Evolutionary conservation across 2,888 invertebrate genomes (phyloP), one percentile per base, ranked within the genome.

Genomic region (Linnaemya tessellans): DNA sequence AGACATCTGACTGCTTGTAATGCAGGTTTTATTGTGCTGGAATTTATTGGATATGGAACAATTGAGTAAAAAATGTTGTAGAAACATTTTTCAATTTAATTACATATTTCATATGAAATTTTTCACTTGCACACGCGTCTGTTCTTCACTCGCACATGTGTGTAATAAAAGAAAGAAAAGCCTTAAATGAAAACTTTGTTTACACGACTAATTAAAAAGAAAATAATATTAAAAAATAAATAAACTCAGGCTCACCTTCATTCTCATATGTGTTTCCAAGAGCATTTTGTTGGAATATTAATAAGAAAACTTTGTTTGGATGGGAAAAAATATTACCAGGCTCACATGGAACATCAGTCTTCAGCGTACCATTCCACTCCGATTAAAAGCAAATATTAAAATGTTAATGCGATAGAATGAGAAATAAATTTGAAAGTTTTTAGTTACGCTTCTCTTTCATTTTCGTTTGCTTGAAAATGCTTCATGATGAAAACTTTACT

Each of bases 41-140:
- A 75, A 60, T 75, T 75, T 75, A 68, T 81, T 81, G 62, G 54
- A 68, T n/a, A 54, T 62, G 10, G 35, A 67, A 74, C 18, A 67
- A 74, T 65, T 41, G 60, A 35, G 18, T 8, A 30, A 41, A 30
- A 67, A 54, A 54, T 9, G 22, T 1, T 30, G 62, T 46, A 20
- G 25, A 1, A 73, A 73, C 67, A 49, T 22, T 0, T n/a, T 67
- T 80, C 56, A 58, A 58, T 49, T 67, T 20, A 46, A 77, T 79
- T 62, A 43, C 20, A 41, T 5, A 7, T 20, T 67, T 67, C 51
- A 20, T 70, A 62, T 62, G 30, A 51, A 70, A 35, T 56, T 70
- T 65, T 35, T 13, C 1, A 46, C 46, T 4, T 20, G 30, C 15
- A 15, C 15, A 46, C 5, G n/a, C 46, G 18, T 49, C 41, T 51